Evolutionary conservation across 2,888 invertebrate species (phyloP).

Genomic region (Tridacna crocea): DNA sequence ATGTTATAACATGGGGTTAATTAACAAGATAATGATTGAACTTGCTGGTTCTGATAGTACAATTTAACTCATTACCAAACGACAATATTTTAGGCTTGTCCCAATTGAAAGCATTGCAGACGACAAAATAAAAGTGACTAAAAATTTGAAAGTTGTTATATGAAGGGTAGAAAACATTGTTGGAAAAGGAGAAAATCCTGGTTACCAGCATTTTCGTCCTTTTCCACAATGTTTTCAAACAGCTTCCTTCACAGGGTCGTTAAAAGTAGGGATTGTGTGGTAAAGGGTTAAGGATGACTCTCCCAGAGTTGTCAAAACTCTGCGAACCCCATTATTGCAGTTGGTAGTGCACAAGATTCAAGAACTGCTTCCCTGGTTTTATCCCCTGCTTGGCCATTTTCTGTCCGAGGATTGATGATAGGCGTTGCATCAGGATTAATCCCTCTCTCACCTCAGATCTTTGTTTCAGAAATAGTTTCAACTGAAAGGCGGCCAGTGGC

Average conservation of each 20-base stretch:
- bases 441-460: background rate
- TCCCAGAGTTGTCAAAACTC: background rate
- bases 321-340: background rate
- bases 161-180: background rate
- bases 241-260: too few species aligned
- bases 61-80: background rate
- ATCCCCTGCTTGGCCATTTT: too few species aligned
- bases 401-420: too few species aligned
- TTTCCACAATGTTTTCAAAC: background rate
- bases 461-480: background rate
- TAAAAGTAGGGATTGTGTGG: too few species aligned
- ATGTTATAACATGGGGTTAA: too few species aligned
- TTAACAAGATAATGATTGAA: too few species aligned
- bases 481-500: background rate
- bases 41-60: too few species aligned
- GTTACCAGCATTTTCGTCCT: background rate
- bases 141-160: background rate
- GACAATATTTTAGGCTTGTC: background rate
- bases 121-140: background rate
- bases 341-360: background rate
- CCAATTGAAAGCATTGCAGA: background rate
- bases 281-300: background rate
- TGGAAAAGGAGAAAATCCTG: background rate
- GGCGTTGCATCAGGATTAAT: too few species aligned
- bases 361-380: background rate